A percentile compares a stretch with the other conserved stretches of the same genome.
Evolutionary conservation across 2,888 invertebrate genomes (phyloP).

Genomic region (Coremacera marginata): DNA sequence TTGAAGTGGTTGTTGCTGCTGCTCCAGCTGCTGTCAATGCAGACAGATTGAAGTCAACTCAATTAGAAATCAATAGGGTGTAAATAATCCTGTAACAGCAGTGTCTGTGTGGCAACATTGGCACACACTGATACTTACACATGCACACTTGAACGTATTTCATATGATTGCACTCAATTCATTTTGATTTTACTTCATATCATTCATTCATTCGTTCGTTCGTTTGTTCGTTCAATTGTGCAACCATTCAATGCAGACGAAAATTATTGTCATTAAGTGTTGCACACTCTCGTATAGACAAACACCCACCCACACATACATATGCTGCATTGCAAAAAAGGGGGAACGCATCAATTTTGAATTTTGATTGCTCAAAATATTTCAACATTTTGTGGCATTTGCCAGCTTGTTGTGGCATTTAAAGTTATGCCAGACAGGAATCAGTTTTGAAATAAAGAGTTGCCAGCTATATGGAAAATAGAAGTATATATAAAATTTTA

Average conservation of each 20-base stretch:
- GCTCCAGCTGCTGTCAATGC: constrained; percentile 59
- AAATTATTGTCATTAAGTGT: constrained; percentile 37
- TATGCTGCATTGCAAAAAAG: neutral
- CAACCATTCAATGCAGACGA: constrained; percentile 33
- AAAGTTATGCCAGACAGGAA: too few relatives aligned
- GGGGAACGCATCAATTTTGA: constrained; percentile 17
- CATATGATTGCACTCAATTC: constrained; percentile 37
- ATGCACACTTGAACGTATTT: constrained; percentile 14
- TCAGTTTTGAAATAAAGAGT: neutral
- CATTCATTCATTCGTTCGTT: constrained; percentile 48
- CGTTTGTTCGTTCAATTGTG: constrained; percentile 33
- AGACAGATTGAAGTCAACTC: constrained; percentile 68
- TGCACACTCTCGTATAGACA: constrained; percentile 11
- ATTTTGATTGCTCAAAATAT: constrained; percentile 21
- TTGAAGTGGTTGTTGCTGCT: neutral
- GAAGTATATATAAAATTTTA: too few relatives aligned
- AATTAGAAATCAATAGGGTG: constrained; percentile 70
- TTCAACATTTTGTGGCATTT: constrained; percentile 13
- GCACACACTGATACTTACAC: neutral
- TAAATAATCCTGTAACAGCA: constrained; percentile 65
- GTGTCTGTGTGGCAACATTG: neutral
- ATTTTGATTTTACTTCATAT: constrained; percentile 64
- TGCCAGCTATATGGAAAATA: neutral
- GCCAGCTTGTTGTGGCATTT: neutral
- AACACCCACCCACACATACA: constrained; percentile 6